These are phyloP conservation scores for Peromyscus polionotus DNA, from an alignment of 2,113 vertebrate genomes.

Conservation along the genomic window DNA sequence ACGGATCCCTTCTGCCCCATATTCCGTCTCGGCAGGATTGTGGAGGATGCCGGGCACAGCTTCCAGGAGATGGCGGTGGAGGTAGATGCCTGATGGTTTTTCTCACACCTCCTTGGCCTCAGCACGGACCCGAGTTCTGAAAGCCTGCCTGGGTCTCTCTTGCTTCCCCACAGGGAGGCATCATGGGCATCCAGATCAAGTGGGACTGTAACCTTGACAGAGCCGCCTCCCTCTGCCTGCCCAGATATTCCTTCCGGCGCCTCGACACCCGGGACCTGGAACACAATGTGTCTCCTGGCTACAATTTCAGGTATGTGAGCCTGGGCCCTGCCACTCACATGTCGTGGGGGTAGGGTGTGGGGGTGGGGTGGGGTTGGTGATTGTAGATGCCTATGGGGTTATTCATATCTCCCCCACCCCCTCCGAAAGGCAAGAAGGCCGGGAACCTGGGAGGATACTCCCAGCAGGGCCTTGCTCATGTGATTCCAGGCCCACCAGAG, in stretches of 20 bases:
- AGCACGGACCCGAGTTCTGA: accelerated
- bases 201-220: slow-evolving; percentile 93
- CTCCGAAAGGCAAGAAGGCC: neutral
- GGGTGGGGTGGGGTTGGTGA: too few relatives aligned
- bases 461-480: accelerated
- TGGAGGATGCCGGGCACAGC: slow-evolving; percentile 89
- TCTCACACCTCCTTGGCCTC: accelerated
- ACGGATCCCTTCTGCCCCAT: slow-evolving; percentile 94
- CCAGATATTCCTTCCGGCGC: slow-evolving; percentile 92
- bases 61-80: slow-evolving; percentile 93
- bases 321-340: accelerated
- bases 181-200: slow-evolving; percentile 91
- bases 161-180: slow-evolving; percentile 88
- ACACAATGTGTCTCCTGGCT: slow-evolving; percentile 91
- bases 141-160: neutral
- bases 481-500: neutral
- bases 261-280: slow-evolving; percentile 89
- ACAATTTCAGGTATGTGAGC: slow-evolving; percentile 92
- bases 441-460: neutral
- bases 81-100: slow-evolving; percentile 80
- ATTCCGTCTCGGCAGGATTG: slow-evolving; percentile 91
- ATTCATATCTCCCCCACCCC: accelerated
- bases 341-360: too few relatives aligned
- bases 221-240: slow-evolving; percentile 86
- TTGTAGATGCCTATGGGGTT: accelerated